These are phyloP conservation scores for Bostrychus sinensis DNA, from an alignment of 2,113 vertebrate species.

Conservation along the genomic window DNA sequence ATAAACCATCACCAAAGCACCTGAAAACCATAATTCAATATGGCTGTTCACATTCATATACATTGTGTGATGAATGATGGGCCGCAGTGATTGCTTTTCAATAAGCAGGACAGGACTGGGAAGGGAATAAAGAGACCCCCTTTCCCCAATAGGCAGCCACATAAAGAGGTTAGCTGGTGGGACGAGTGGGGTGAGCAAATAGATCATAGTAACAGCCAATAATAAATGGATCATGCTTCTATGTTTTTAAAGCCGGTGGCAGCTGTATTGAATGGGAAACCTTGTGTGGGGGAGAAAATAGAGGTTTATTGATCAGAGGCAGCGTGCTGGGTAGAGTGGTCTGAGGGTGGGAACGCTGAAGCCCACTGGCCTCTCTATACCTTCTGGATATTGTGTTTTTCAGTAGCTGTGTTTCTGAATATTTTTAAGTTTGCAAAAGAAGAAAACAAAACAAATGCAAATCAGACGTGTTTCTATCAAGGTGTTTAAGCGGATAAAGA, in stretches of 20 bases:
- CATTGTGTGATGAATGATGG: constrained; percentile 63
- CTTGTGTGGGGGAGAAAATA: constrained; percentile 82
- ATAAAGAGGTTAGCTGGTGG: constrained; percentile 66
- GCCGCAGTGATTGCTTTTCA: constrained; percentile 72
- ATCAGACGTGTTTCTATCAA: too few species aligned
- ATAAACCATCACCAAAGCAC: constrained; percentile 22
- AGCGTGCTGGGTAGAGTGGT: constrained; percentile 58
- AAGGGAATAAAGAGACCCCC: constrained; percentile 77
- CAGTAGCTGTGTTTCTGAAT: constrained; percentile 2
- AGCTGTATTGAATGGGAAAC: constrained; percentile 80
- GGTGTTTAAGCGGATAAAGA: too few species aligned
- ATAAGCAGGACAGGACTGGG: constrained; percentile 64
- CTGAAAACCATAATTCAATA: constrained; percentile 43
- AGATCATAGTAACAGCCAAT: constrained; percentile 84
- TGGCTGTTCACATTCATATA: constrained; percentile 46
- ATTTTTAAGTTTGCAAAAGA: too few species aligned
- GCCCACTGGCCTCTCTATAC: constrained; percentile 73
- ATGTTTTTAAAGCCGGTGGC: constrained; percentile 79
- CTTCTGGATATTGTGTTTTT: constrained; percentile 75
- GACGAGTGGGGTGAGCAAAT: constrained; percentile 57
- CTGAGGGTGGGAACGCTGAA: constrained; percentile 36
- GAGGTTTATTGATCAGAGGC: constrained; percentile 82
- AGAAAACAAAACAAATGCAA: too few species aligned
- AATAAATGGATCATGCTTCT: constrained; percentile 80
- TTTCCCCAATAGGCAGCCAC: constrained; percentile 71